phyloP scores from a whole-genome alignment of 1,140 invertebrate genomes.

The Caenorhabditis inopinata region DNA sequence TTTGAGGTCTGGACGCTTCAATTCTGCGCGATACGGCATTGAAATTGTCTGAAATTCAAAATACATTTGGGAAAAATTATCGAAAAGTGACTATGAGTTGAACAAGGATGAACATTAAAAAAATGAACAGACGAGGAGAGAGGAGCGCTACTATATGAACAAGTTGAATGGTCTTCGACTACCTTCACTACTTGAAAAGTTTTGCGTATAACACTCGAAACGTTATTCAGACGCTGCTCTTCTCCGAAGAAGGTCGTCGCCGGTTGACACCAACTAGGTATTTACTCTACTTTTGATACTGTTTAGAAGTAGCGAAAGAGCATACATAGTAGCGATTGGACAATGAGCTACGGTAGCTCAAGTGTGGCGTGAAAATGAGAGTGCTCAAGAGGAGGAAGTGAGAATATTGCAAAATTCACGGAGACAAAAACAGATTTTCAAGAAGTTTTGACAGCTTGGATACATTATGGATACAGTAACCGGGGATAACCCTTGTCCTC shows the following conservation, averaged over 20 bases:
- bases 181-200: slow-evolving; percentile 12
- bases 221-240: slow-evolving; percentile 19
- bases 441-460: background rate
- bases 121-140: background rate
- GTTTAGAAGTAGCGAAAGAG: slow-evolving; percentile 18
- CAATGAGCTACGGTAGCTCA: slow-evolving; percentile 19
- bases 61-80: too few relatives aligned
- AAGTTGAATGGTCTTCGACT: background rate
- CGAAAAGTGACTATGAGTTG: too few relatives aligned
- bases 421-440: background rate
- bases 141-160: background rate
- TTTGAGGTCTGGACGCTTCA: slow-evolving; percentile 55
- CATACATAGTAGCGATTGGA: slow-evolving; percentile 25
- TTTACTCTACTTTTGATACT: background rate
- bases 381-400: slow-evolving; percentile 25
- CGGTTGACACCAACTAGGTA: slow-evolving; percentile 21
- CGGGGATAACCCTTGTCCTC: background rate
- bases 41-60: too few relatives aligned
- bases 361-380: slow-evolving; percentile 2
- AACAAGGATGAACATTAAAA: background rate
- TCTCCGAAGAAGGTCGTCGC: slow-evolving; percentile 24
- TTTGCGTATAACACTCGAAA: slow-evolving; percentile 27
- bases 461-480: background rate
- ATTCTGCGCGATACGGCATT: slow-evolving; percentile 54
- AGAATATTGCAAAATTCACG: background rate